Conservation (phyloP, 2,797 vertebrate species). For the Anisognathus igniventris region DNA sequence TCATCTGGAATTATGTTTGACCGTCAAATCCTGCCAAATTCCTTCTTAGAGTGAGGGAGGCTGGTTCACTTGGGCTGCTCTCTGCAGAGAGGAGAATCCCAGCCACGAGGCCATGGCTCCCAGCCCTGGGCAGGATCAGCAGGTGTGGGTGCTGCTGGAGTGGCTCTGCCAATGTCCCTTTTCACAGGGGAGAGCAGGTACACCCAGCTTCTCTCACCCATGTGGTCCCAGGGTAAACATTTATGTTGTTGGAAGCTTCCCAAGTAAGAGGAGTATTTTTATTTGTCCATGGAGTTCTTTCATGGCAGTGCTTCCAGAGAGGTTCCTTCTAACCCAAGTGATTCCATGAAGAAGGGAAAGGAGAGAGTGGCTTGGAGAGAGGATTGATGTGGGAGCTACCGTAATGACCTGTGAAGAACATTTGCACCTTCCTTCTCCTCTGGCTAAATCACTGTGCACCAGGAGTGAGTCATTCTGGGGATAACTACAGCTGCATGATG, state of each 20-base stretch:
- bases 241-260: neutral
- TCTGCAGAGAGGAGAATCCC: neutral
- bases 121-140: neutral
- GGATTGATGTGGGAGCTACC: neutral
- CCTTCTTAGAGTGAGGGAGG: neutral
- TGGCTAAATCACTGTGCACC: neutral
- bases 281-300: neutral
- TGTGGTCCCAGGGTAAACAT: neutral
- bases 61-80: neutral
- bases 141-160: neutral
- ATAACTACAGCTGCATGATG: neutral
- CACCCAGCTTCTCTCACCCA: neutral
- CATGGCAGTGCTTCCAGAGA: rapidly evolving
- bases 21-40: conserved; percentile 12
- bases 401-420: neutral
- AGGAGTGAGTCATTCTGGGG: neutral
- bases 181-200: rapidly evolving
- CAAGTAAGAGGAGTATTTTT: neutral
- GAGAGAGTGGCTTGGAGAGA: neutral
- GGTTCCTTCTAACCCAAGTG: neutral
- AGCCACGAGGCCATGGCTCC: neutral
- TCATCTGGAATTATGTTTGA: conserved; percentile 9
- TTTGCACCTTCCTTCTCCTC: neutral
- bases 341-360: neutral
- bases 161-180: neutral